Base-by-base conservation (phyloP, 1,140 invertebrate genomes). In the Meloidogyne chitwoodi region DNA sequence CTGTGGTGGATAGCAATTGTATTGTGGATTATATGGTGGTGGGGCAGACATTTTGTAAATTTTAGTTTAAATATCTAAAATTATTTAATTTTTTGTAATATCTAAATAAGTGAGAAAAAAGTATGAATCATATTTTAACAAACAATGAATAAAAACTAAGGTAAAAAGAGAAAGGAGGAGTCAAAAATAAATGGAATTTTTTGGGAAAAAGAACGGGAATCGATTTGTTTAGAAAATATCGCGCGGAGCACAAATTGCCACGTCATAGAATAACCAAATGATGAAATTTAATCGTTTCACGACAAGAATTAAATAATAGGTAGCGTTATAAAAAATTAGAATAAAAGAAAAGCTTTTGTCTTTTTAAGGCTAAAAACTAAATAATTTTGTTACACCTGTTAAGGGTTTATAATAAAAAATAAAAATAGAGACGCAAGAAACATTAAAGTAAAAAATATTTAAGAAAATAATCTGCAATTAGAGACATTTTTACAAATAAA, bases 1-100 rank as follows among this genome's bases (percentile, higher is more conserved):
- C 74, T 72, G 67, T 8, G 56, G 69, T 24, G 75, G 68, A 27
- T 76, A 76, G 16, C 27, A 64, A 22, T 76, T 74, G 11, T 65
- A 41, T 29, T 77, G 34, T 22, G 71, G 76, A 31, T 66, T 77
- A 63, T 77, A 77, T 29, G 76, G 76, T 6, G 76, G 76, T 11
- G 76, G 76, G 12, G 76, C 76, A 2, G 76, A 77, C 76, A 77
- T 77, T 29, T 26, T 61, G 12, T 16, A 6, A 27, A 61, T 10
- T 29, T 72, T 10, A 48, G 19, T 56, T 44, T 14, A 34, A 41
- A n/a, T 22, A 68, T n/a, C n/a, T n/a, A n/a, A n/a, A n/a, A n/a
- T n/a, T n/a, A n/a, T n/a, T n/a, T n/a, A 31, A 8, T 11, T 68
- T 68, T 31, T 26, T 31, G 5, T 6, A 38, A 8, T 38, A 38